A percentile compares a stretch with the other conserved stretches of the same genome.
phyloP scores from a whole-genome alignment of 2,797 vertebrate genomes.

The Triplophysa bombifrons region DNA sequence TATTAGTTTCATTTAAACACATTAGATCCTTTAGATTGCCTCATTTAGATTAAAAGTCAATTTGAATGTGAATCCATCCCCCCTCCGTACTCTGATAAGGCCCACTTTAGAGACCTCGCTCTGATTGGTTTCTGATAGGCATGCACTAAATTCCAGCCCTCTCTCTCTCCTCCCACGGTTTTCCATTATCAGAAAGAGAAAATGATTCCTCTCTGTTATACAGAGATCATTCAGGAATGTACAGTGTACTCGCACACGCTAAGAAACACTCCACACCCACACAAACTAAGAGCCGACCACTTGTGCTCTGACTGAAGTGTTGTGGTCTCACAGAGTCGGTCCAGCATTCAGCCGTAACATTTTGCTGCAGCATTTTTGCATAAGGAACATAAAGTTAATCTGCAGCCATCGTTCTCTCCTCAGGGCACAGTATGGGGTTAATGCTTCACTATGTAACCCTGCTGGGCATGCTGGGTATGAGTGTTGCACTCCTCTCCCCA shows the following conservation, averaged over 20 bases:
- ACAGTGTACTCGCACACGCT: conserved; percentile 8
- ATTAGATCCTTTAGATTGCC: no score
- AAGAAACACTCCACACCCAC: neutral
- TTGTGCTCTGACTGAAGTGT: conserved; percentile 1
- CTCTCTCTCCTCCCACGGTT: conserved; percentile 19
- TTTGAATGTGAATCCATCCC: no score
- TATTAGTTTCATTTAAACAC: no score
- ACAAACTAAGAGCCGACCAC: neutral
- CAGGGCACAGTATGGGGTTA: conserved; percentile 51
- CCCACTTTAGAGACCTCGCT: conserved; percentile 35
- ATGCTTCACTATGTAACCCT: conserved; percentile 32
- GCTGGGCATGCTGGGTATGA: conserved; percentile 43
- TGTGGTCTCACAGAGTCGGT: neutral
- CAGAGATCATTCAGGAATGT: neutral
- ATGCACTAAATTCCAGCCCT: conserved; percentile 12
- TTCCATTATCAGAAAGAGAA: conserved; percentile 8
- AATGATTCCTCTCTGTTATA: neutral
- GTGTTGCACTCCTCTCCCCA: conserved; percentile 28
- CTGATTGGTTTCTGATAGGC: conserved; percentile 28
- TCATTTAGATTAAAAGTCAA: no score
- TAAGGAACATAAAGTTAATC: conserved; percentile 48
- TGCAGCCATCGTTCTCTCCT: conserved; percentile 41
- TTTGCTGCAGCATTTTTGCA: conserved; percentile 20
- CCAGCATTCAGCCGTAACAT: conserved; percentile 5
- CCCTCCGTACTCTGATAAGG: no score